phyloP scores from a whole-genome alignment of 1,140 invertebrate genomes.

The Drosophila subobscura region DNA sequence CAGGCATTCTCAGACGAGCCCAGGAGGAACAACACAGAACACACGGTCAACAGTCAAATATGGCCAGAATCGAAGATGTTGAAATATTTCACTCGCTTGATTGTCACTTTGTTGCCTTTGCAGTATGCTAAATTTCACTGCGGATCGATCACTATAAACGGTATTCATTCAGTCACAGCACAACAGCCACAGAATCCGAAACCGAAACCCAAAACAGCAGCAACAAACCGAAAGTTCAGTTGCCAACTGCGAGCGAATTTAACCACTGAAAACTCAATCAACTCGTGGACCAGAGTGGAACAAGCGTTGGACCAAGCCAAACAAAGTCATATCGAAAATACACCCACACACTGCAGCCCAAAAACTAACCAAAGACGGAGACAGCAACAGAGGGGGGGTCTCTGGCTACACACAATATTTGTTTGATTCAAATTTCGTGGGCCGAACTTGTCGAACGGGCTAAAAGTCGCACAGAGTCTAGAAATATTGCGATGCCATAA shows the following conservation, averaged over 20 bases:
- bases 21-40: too few species aligned
- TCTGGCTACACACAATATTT: conserved; percentile 53
- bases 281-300: conserved; percentile 2
- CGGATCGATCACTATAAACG: conserved; percentile 37
- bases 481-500: conserved; percentile 62
- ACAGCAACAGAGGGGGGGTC: neutral
- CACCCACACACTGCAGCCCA: conserved; percentile 65
- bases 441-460: conserved; percentile 74
- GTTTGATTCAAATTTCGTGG: conserved; percentile 71
- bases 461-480: conserved; percentile 72
- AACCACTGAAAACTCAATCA: conserved; percentile 70
- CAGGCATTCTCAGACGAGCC: conserved; percentile 63
- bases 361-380: conserved; percentile 56
- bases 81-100: conserved; percentile 26
- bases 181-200: conserved; percentile 31
- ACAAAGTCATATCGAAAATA: conserved; percentile 49
- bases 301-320: conserved; percentile 4
- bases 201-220: conserved; percentile 26
- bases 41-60: conserved; percentile 34
- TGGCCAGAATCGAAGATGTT: conserved; percentile 63
- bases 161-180: conserved; percentile 30
- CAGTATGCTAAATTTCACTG: conserved; percentile 19
- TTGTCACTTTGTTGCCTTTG: conserved; percentile 31
- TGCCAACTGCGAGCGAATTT: conserved; percentile 61
- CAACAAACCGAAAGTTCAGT: conserved; percentile 21